Evolutionary conservation across 2,888 invertebrate genomes (phyloP).

Genomic region (Brenthis ino): DNA sequence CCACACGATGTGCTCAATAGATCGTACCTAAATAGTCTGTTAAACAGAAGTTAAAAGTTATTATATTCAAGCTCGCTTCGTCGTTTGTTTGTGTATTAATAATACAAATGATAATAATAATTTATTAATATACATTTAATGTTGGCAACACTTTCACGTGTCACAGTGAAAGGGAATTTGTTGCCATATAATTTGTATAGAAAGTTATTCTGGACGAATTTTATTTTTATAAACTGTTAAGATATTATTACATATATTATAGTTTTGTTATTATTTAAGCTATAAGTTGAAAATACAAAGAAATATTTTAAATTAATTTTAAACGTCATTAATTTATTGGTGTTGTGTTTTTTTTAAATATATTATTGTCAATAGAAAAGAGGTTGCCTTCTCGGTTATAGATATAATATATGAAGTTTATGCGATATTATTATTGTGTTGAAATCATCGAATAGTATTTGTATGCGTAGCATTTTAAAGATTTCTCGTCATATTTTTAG

Average conservation of each 20-base stretch:
- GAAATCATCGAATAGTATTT: background rate
- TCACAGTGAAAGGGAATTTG: no score
- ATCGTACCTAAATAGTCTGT: slow-evolving; percentile 39
- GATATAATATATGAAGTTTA: no score
- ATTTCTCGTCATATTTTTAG: background rate
- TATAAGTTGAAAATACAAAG: no score
- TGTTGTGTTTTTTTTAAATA: no score
- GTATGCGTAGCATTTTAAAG: background rate
- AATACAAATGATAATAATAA: no score
- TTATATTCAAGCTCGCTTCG: slow-evolving; percentile 4
- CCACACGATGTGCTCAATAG: slow-evolving; percentile 46
- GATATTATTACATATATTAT: slow-evolving; percentile 1
- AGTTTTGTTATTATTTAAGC: background rate
- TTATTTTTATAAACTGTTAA: slow-evolving; percentile 9
- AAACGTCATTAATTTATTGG: no score
- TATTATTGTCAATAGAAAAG: no score
- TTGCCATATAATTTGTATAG: background rate
- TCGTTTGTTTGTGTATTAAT: slow-evolving; percentile 8
- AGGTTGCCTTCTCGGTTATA: no score
- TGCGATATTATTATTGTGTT: no score
- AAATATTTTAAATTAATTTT: no score
- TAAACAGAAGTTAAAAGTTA: slow-evolving; percentile 31
- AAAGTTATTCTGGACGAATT: background rate
- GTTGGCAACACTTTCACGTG: slow-evolving; percentile 1
- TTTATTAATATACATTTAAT: background rate